A percentile compares a stretch with the other conserved stretches of the same genome.
These are phyloP conservation scores for Hucho hucho DNA, from an alignment of 2,113 vertebrate genomes.

Conservation along the genomic window DNA sequence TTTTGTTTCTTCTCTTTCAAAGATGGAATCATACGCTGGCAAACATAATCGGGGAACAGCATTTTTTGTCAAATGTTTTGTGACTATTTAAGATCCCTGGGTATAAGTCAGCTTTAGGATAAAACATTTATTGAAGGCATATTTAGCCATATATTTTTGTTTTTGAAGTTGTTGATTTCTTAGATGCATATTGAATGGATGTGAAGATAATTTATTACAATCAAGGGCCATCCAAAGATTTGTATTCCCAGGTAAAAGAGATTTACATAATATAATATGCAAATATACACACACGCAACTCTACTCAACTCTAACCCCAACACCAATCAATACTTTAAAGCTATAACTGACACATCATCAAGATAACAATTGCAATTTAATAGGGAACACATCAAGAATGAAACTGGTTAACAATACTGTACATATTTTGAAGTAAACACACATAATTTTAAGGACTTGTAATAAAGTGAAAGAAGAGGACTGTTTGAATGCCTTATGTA, in stretches of 20 bases:
- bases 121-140: constrained; percentile 7
- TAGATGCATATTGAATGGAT: constrained; percentile 6
- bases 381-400: constrained; percentile 14
- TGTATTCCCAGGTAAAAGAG: not conserved
- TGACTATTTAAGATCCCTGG: no score
- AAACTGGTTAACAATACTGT: constrained; percentile 21
- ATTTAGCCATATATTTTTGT: constrained; percentile 23
- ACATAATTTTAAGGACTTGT: constrained; percentile 37
- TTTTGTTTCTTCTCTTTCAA: not conserved
- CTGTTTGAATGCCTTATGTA: constrained; percentile 60
- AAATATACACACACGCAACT: not conserved
- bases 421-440: constrained; percentile 25
- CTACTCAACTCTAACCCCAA: not conserved
- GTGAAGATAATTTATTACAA: not conserved
- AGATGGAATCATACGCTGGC: constrained; percentile 17
- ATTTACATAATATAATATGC: constrained; percentile 4
- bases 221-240: not conserved
- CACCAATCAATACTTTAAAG: not conserved
- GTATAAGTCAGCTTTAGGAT: constrained; percentile 24
- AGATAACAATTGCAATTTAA: not conserved
- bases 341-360: not conserved
- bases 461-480: constrained; percentile 36
- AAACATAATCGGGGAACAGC: constrained; percentile 18
- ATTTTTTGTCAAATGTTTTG: constrained; percentile 33
- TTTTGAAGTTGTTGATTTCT: constrained; percentile 7